Evolutionary conservation across 2,797 vertebrate genomes (phyloP), one percentile per base, ranked within the genome.

Genomic region (Clarias platycephalus): DNA sequence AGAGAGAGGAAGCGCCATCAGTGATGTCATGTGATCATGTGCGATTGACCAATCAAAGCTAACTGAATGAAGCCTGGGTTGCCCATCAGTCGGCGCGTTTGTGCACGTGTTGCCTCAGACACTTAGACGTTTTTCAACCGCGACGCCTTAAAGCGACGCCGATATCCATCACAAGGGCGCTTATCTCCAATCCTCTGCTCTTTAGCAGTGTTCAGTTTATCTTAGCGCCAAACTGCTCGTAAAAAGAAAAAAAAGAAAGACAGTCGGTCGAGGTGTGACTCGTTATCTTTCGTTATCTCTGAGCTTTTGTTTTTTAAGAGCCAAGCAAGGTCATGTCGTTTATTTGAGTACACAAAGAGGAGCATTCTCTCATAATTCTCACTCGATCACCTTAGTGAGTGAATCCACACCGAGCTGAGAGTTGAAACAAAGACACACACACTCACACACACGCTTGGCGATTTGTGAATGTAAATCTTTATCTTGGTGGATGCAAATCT

Each of bases 401-500:
- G 15, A 31, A 78, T 2, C 10, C 75, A 4, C 24, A 22, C 40
- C 57, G 16, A 16, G 22, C 22, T 16, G 1, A 10, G 57, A 26
- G 26, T 34, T 4, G 24, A 58, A 22, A 28, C 37, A 22, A 44
- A 70, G 7, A 74, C 71, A 72, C 37, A 16, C n/a, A 31, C 37
- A 22, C 55, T 20, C 37, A 22, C 55, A 22, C 15, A 20, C 49
- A 22, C 26, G 10, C 0, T 1, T 12, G 4, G 37, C 5, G 58
- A 26, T 79, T 18, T 62, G 76, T n/a, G 13, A 9, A 63, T 77
- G 74, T 60, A 77, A 77, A 60, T 77, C 4, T 53, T n/a, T 26
- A 26, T 74, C 71, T 7, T 49, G 24, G 2, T 0, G 9, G 28
- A 58, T 79, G 58, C 34, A 79, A 63, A 79, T 5, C 0, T 44